These are phyloP conservation scores for Orycteropus afer DNA, from an alignment of 2,113 vertebrate genomes.

Conservation along the genomic window DNA sequence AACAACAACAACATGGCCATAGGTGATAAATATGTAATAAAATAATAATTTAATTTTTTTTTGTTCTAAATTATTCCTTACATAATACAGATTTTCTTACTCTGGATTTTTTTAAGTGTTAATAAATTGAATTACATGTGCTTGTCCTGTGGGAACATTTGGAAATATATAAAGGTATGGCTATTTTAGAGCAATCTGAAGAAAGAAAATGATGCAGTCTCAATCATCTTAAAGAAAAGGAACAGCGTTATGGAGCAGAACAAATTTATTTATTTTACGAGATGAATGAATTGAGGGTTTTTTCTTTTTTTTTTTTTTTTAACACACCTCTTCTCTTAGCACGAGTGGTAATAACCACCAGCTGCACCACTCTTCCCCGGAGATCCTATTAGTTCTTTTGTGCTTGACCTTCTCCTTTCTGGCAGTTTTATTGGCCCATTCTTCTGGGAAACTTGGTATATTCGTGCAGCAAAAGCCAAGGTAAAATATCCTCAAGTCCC, in stretches of 20 bases:
- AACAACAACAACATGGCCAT: not conserved
- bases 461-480: constrained; percentile 45
- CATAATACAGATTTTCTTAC: not conserved
- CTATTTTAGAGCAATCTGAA: not conserved
- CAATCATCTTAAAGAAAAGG: not conserved
- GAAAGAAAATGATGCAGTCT: not conserved
- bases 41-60: not conserved
- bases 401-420: constrained; percentile 14
- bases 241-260: not conserved
- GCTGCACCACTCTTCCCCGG: not conserved
- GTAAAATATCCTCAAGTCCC: constrained; percentile 47
- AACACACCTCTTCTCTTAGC: not conserved
- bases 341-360: constrained; percentile 15
- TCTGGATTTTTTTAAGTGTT: not conserved
- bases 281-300: not conserved
- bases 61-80: not conserved
- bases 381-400: constrained; percentile 53
- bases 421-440: constrained; percentile 42
- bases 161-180: not conserved
- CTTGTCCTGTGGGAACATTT: rapidly evolving
- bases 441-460: constrained; percentile 55
- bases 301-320: not conserved
- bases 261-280: not conserved
- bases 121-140: not conserved
- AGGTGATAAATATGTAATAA: not conserved